Evolutionary conservation across 2,888 invertebrate species (phyloP).

Genomic region (Trissonchulus sp.): DNA sequence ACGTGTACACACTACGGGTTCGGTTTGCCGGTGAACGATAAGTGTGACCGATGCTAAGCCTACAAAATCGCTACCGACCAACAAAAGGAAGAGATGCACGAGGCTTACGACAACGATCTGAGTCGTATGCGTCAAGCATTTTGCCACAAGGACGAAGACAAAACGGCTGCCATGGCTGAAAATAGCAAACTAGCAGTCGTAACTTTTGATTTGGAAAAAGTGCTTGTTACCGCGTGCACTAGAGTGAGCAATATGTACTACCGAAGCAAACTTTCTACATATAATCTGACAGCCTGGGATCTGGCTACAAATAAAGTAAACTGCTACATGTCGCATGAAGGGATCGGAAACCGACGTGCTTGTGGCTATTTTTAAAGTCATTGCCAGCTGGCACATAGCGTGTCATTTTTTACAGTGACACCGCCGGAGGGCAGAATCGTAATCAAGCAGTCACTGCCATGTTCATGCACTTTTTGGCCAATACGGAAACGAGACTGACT

Average conservation of each 20-base stretch:
- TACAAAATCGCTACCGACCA: background rate
- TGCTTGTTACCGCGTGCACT: slow-evolving; percentile 9
- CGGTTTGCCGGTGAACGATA: background rate
- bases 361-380: background rate
- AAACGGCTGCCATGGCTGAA: background rate
- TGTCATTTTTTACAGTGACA: slow-evolving; percentile 10
- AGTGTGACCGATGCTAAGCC: background rate
- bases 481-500: no score
- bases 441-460: background rate
- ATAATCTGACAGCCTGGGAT: background rate
- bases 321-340: background rate
- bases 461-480: slow-evolving; percentile 14
- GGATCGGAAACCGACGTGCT: background rate
- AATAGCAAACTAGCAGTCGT: background rate
- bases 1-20: no score
- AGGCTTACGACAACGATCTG: no score
- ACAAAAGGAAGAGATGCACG: background rate
- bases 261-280: background rate
- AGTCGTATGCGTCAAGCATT: background rate
- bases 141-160: slow-evolving; percentile 7
- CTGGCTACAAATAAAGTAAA: background rate
- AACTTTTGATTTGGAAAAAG: slow-evolving; percentile 18
- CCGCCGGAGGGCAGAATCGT: background rate
- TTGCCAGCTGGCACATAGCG: background rate
- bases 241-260: background rate